A percentile compares a stretch with the other conserved stretches of the same genome.
These are phyloP conservation scores for Molanna angustata DNA, from an alignment of 2,888 invertebrate genomes.

Conservation along the genomic window DNA sequence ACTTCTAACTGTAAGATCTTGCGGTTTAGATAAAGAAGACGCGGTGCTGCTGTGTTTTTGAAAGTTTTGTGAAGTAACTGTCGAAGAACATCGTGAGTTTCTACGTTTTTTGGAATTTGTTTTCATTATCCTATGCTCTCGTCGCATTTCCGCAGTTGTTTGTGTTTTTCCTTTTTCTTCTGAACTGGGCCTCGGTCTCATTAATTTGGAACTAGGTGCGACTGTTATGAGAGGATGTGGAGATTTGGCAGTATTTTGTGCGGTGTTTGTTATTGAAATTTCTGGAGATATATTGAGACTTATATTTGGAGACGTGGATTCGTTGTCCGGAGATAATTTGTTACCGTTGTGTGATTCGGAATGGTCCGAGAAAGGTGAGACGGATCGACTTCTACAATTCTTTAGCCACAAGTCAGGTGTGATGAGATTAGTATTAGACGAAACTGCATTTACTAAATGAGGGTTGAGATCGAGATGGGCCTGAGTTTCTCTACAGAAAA, in stretches of 20 bases:
- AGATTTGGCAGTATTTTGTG: conserved; percentile 41
- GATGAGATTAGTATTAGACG: conserved; percentile 59
- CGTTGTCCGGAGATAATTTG: conserved; percentile 33
- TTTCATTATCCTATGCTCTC: conserved; percentile 45
- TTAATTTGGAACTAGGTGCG: conserved; percentile 63
- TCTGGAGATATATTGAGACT: conserved; percentile 35
- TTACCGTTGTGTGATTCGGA: conserved; percentile 55
- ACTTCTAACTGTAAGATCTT: conserved; percentile 49
- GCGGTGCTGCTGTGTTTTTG: conserved; percentile 39
- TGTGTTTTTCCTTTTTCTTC: conserved; percentile 44
- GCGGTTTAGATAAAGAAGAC: conserved; percentile 47
- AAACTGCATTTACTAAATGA: conserved; percentile 58
- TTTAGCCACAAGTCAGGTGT: conserved; percentile 90
- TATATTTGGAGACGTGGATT: conserved; percentile 33
- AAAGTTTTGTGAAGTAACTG: conserved; percentile 47
- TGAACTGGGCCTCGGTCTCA: conserved; percentile 48
- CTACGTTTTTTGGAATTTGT: conserved; percentile 51
- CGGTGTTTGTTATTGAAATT: conserved; percentile 38
- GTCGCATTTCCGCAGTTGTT: conserved; percentile 49
- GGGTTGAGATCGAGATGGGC: conserved; percentile 86
- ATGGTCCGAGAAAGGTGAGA: conserved; percentile 56
- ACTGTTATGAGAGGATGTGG: conserved; percentile 64
- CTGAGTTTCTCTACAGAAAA: conserved; percentile 91
- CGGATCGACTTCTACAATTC: conserved; percentile 70
- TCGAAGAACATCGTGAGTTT: conserved; percentile 48